A percentile compares a stretch with the other conserved stretches of the same genome.
Conservation (phyloP, 2,113 vertebrate species). For the Pao palembangensis region DNA sequence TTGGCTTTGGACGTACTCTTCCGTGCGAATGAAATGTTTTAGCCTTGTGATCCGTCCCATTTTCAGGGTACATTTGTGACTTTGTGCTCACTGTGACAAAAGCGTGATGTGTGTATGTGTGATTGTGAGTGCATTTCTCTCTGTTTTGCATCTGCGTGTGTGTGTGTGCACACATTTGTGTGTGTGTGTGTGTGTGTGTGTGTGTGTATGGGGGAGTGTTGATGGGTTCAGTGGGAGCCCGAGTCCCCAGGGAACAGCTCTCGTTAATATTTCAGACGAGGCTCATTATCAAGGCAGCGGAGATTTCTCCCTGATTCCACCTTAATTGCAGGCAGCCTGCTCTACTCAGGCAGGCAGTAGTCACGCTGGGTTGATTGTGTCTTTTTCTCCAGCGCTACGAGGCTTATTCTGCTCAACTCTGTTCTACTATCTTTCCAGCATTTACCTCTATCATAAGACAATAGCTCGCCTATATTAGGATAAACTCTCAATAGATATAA, state of each 20-base stretch:
- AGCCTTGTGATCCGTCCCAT: constrained; percentile 19
- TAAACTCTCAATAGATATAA: constrained; percentile 37
- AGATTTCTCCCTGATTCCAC: constrained; percentile 83
- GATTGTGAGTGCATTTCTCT: constrained; percentile 29
- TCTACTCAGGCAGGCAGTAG: constrained; percentile 77
- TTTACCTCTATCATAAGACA: constrained; percentile 43
- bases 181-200: neutral
- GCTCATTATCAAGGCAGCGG: constrained; percentile 82
- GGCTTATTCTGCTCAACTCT: constrained; percentile 47
- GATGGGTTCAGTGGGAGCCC: constrained; percentile 77
- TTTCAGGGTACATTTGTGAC: constrained; percentile 26
- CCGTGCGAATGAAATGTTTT: constrained; percentile 39
- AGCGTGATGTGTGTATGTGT: constrained; percentile 41
- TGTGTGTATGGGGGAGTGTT: constrained; percentile 42
- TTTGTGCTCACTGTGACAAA: constrained; percentile 58
- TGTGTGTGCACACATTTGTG: neutral
- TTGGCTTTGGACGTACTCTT: constrained; percentile 25
- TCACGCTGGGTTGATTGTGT: constrained; percentile 72
- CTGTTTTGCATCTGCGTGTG: constrained; percentile 23
- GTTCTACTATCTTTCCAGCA: constrained; percentile 51
- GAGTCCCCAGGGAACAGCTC: constrained; percentile 77
- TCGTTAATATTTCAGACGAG: constrained; percentile 84
- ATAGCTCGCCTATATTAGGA: constrained; percentile 39
- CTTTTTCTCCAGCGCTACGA: constrained; percentile 53
- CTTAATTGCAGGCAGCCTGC: constrained; percentile 83